phyloP scores from a whole-genome alignment of 2,113 vertebrate species.

The Thamnophis sirtalis region DNA sequence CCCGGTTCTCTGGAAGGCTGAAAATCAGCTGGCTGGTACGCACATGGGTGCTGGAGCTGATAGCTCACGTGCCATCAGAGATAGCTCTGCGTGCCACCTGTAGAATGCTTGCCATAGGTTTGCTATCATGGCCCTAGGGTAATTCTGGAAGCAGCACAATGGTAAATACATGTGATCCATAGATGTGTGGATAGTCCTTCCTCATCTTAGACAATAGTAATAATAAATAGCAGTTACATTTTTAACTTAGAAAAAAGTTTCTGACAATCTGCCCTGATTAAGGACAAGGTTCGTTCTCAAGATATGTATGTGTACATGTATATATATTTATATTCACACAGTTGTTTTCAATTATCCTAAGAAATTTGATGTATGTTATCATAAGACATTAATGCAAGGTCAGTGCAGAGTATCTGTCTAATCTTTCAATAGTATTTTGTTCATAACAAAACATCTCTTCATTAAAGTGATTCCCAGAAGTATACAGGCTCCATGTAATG shows the following conservation, averaged over 20 bases:
- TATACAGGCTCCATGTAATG: constrained; percentile 40
- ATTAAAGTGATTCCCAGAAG: constrained; percentile 50
- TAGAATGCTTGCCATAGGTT: too few species aligned
- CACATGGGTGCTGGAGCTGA: too few species aligned
- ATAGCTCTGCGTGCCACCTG: too few species aligned
- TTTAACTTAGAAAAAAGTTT: neutral
- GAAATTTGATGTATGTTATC: neutral
- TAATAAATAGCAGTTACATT: neutral
- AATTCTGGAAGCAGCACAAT: neutral
- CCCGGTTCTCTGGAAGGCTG: too few species aligned
- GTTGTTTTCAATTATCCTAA: neutral
- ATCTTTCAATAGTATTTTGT: constrained; percentile 14
- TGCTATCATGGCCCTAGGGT: neutral
- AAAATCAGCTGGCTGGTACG: too few species aligned
- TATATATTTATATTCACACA: too few species aligned
- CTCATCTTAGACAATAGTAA: neutral
- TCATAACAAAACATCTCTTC: constrained; percentile 43
- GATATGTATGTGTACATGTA: neutral
- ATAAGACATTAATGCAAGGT: neutral
- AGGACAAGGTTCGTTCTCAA: neutral
- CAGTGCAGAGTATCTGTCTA: constrained; percentile 12
- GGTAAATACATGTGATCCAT: neutral
- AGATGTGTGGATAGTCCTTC: neutral
- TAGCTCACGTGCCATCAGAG: too few species aligned
- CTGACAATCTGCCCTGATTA: neutral